phyloP scores from a whole-genome alignment of 2,888 invertebrate species.

The Alloplasta piceator region DNA sequence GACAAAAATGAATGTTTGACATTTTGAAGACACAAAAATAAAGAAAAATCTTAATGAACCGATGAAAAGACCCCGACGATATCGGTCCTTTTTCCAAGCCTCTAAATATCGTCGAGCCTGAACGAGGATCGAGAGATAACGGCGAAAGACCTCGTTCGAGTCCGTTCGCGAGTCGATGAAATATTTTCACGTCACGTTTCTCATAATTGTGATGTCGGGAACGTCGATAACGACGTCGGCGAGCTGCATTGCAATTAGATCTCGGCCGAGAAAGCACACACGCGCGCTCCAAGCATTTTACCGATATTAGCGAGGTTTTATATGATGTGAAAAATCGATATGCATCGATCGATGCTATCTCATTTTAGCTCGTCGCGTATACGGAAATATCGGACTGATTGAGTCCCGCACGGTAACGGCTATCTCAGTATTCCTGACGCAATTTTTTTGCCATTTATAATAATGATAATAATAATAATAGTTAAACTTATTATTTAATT shows the following conservation, averaged over 20 bases:
- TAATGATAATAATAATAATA: not conserved
- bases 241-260: slow-evolving; percentile 35
- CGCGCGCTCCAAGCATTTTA: slow-evolving; percentile 15
- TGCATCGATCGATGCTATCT: slow-evolving; percentile 31
- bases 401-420: not conserved
- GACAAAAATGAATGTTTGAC: no score
- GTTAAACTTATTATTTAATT: no score
- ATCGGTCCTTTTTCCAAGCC: no score
- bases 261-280: slow-evolving; percentile 34
- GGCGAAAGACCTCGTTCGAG: no score
- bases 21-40: no score
- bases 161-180: not conserved
- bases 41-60: no score
- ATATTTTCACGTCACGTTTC: slow-evolving; percentile 41
- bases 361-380: not conserved
- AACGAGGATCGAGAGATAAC: no score
- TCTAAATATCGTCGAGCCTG: no score
- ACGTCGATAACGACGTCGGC: slow-evolving; percentile 11
- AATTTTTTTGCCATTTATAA: not conserved
- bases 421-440: slow-evolving; percentile 24
- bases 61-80: no score
- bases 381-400: slow-evolving; percentile 19
- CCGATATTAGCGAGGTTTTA: no score
- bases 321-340: slow-evolving; percentile 3
- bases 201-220: slow-evolving; percentile 18